Percentiles rank a stretch among this genome's conserved stretches.
Evolutionary conservation across 1,140 invertebrate genomes (phyloP).

Genomic region (Augochlora pura): DNA sequence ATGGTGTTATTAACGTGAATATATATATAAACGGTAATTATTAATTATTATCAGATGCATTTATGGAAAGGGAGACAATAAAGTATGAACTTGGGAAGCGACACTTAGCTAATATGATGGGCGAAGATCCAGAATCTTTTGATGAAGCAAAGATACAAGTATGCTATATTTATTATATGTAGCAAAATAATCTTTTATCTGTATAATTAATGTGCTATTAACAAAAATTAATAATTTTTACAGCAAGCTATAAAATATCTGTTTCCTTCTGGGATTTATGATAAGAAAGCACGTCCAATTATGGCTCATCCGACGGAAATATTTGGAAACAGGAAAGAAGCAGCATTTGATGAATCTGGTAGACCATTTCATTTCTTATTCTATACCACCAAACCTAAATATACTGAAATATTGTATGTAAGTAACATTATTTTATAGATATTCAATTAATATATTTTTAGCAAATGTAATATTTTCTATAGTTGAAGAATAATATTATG

Average conservation of each 20-base stretch:
- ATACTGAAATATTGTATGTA: constrained; percentile 91
- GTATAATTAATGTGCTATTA: constrained; percentile 10
- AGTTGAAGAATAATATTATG: constrained; percentile 41
- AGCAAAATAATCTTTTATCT: constrained; percentile 6
- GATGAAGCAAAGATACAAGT: constrained; percentile 94
- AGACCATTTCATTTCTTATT: constrained; percentile 94
- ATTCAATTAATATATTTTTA: not conserved
- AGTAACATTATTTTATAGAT: constrained; percentile 54
- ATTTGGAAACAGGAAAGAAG: constrained; percentile 91
- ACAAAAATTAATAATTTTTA: constrained; percentile 63
- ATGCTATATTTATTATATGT: constrained; percentile 66
- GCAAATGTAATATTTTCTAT: not conserved
- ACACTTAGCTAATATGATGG: constrained; percentile 99
- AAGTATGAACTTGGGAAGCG: constrained; percentile 95
- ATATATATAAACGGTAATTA: constrained; percentile 86
- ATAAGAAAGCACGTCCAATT: constrained; percentile 89
- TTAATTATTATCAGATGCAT: constrained; percentile 83
- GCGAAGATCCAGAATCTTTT: constrained; percentile 92
- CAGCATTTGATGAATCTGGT: constrained; percentile 94
- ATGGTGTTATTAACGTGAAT: constrained; percentile 82
- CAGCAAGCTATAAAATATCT: constrained; percentile 94
- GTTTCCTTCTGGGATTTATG: constrained; percentile 94
- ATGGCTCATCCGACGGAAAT: constrained; percentile 93
- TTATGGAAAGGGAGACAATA: constrained; percentile 89
- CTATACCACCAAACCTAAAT: constrained; percentile 93